These are phyloP conservation scores for Oxygymnocypris stewartii DNA, from an alignment of 2,113 vertebrate genomes.

Conservation along the genomic window DNA sequence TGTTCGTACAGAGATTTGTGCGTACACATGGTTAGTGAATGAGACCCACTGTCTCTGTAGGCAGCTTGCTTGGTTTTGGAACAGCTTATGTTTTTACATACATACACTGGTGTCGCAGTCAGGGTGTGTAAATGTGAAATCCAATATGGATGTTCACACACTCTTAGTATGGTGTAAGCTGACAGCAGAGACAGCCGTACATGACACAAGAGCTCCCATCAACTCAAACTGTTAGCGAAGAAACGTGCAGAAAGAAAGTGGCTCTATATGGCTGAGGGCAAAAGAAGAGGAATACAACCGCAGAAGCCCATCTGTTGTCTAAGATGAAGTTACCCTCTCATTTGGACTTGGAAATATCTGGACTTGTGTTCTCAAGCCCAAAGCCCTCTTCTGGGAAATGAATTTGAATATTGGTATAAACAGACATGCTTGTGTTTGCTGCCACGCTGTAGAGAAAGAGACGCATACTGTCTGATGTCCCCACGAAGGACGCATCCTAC, in stretches of 20 bases:
- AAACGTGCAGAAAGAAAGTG: not conserved
- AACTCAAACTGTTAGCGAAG: constrained; percentile 16
- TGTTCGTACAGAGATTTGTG: not conserved
- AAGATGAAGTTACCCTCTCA: constrained; percentile 50
- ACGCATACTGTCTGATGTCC: constrained; percentile 18
- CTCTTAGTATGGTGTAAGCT: not conserved
- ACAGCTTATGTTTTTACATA: not conserved
- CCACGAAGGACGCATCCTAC: constrained; percentile 23
- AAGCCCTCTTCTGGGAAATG: constrained; percentile 50
- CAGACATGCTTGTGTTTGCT: constrained; percentile 40
- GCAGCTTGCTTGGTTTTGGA: not conserved
- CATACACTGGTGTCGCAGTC: not conserved
- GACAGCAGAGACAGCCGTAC: constrained; percentile 22
- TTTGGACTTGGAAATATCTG: constrained; percentile 53
- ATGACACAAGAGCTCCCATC: not conserved
- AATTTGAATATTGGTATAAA: constrained; percentile 56
- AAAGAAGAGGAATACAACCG: not conserved
- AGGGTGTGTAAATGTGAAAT: not conserved
- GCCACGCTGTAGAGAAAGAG: constrained; percentile 10
- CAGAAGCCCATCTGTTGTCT: constrained; percentile 58
- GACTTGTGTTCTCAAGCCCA: constrained; percentile 54
- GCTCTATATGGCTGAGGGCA: constrained; percentile 3
- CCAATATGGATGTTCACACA: constrained; percentile 6
- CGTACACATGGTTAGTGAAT: too few species aligned
- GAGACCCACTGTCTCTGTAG: not conserved